Evolutionary conservation across 35 echinoderm and acorn worm species (phyloP).

Genomic region (Apostichopus californicus): DNA sequence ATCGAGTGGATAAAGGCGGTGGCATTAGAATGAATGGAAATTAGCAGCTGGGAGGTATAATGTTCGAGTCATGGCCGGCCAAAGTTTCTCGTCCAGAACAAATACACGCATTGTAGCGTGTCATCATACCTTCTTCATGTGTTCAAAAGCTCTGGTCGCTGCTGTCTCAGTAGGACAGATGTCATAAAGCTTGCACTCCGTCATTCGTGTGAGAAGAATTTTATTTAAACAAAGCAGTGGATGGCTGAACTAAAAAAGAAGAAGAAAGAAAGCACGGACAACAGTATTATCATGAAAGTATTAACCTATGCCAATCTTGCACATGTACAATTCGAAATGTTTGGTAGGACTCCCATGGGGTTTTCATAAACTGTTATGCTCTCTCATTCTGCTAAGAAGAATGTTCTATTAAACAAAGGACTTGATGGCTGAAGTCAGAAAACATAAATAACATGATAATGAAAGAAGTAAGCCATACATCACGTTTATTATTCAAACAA

Average conservation of each 20-base stretch:
- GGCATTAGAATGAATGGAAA: not conserved
- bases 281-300: not conserved
- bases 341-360: not conserved
- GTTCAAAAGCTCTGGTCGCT: not conserved
- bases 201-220: not conserved
- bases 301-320: not conserved
- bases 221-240: slow-evolving; percentile 7
- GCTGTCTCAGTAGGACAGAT: slow-evolving; percentile 10
- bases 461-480: too few relatives aligned
- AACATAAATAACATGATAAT: not conserved
- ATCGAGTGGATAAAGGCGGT: not conserved
- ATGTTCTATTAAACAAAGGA: not conserved
- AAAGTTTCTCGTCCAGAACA: too few relatives aligned
- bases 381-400: not conserved
- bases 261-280: not conserved
- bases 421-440: not conserved
- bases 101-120: not conserved
- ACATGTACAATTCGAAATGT: not conserved
- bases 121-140: not conserved
- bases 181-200: slow-evolving; percentile 30
- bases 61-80: not conserved
- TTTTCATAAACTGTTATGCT: not conserved
- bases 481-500: too few relatives aligned
- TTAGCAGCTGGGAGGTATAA: not conserved
- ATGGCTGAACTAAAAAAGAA: slow-evolving; percentile 27